phyloP scores from a whole-genome alignment of 2,888 invertebrate genomes.

The Aphodius sticticus region DNA sequence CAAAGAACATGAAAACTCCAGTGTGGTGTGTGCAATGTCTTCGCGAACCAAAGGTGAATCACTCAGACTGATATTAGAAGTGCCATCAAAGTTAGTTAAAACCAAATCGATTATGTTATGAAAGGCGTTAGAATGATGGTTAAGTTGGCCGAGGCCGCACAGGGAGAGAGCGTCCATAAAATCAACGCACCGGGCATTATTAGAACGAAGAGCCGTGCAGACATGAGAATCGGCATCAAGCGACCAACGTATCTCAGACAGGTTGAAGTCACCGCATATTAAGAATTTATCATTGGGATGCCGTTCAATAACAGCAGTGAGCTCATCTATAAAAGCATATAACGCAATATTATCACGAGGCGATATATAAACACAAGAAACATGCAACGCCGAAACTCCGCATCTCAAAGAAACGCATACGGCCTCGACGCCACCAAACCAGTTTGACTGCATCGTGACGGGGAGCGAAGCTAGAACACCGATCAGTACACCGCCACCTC shows the following conservation, averaged over 20 bases:
- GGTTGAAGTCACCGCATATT: background rate
- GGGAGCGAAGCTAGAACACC: background rate
- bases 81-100: too few species aligned
- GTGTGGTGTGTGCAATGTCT: too few species aligned
- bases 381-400: too few species aligned
- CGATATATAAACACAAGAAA: conserved; percentile 8
- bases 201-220: background rate
- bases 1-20: too few species aligned
- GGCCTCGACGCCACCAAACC: conserved; percentile 7
- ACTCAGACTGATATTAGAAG: too few species aligned
- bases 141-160: background rate
- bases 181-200: background rate
- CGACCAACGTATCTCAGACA: background rate
- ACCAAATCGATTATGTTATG: too few species aligned
- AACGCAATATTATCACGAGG: background rate
- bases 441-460: background rate
- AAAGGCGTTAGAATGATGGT: too few species aligned
- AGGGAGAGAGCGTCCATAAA: background rate
- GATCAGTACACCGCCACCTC: conserved; percentile 9
- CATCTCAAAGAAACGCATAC: conserved; percentile 7
- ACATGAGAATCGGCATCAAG: background rate
- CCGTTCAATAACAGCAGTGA: background rate
- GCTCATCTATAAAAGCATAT: background rate
- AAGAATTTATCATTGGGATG: background rate
- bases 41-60: too few species aligned